A percentile compares a stretch with the other conserved stretches of the same genome.
Conservation (phyloP, 2,797 vertebrate genomes). For the Liparis tanakae region DNA sequence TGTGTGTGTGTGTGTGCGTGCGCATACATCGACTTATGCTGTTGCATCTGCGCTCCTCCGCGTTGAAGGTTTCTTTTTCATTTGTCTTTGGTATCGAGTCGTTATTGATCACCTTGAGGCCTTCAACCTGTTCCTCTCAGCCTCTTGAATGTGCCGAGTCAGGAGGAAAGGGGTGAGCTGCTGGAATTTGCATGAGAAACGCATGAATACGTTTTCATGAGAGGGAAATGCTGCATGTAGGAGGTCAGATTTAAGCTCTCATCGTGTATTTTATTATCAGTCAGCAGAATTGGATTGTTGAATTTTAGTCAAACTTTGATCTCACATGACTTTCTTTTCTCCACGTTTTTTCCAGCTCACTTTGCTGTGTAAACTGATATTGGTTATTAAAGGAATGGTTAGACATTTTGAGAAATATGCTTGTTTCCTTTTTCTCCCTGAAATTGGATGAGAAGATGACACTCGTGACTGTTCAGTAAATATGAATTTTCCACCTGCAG, state of each 20-base stretch:
- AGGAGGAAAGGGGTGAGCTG: conserved; percentile 37
- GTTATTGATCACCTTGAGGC: conserved; percentile 71
- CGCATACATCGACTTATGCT: conserved; percentile 25
- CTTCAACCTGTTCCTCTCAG: conserved; percentile 57
- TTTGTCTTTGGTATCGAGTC: conserved; percentile 62
- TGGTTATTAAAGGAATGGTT: background rate
- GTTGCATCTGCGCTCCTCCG: conserved; percentile 46
- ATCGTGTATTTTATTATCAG: conserved; percentile 31
- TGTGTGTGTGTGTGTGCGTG: background rate
- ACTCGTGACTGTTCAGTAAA: background rate
- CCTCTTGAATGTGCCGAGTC: conserved; percentile 61
- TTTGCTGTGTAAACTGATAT: background rate
- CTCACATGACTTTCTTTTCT: conserved; percentile 5
- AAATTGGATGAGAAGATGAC: background rate
- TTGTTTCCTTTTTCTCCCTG: background rate
- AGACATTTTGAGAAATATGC: background rate
- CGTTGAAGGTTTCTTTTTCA: conserved; percentile 43
- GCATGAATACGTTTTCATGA: conserved; percentile 55
- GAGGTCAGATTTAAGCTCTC: conserved; percentile 31
- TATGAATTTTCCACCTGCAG: background rate
- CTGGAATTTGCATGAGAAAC: conserved; percentile 63
- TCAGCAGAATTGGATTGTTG: conserved; percentile 50
- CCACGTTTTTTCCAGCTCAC: background rate
- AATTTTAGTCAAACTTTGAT: conserved; percentile 33
- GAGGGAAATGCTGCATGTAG: conserved; percentile 32